Conservation (phyloP, 2,797 vertebrate species). For the Sitta carolinensis region DNA sequence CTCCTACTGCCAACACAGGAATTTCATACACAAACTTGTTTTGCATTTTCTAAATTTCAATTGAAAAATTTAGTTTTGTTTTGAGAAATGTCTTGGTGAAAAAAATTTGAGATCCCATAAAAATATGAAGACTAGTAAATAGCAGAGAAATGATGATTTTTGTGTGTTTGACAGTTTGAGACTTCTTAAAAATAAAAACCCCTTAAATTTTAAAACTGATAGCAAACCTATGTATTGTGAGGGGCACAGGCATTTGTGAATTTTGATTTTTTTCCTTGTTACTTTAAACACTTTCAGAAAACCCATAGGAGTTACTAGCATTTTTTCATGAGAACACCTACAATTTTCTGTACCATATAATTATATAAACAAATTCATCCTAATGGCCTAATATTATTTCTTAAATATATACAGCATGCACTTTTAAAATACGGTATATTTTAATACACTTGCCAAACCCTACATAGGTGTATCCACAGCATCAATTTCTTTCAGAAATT, state of each 20-base stretch:
- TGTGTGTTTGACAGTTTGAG: neutral
- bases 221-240: neutral
- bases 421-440: neutral
- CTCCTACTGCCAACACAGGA: neutral
- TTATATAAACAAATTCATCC: neutral
- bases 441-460: neutral
- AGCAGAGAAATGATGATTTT: neutral
- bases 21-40: neutral
- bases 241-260: neutral
- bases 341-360: neutral
- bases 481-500: neutral
- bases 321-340: neutral
- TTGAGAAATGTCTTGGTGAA: neutral
- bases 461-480: neutral
- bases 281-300: neutral
- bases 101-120: neutral
- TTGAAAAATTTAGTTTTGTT: neutral
- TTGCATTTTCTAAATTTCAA: neutral
- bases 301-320: neutral
- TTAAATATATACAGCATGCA: neutral
- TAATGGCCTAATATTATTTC: neutral
- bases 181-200: neutral
- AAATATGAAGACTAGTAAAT: neutral
- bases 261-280: neutral
- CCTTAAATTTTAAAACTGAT: neutral